phyloP scores from a whole-genome alignment of 2,888 invertebrate genomes.

The Thymelicus sylvestris region DNA sequence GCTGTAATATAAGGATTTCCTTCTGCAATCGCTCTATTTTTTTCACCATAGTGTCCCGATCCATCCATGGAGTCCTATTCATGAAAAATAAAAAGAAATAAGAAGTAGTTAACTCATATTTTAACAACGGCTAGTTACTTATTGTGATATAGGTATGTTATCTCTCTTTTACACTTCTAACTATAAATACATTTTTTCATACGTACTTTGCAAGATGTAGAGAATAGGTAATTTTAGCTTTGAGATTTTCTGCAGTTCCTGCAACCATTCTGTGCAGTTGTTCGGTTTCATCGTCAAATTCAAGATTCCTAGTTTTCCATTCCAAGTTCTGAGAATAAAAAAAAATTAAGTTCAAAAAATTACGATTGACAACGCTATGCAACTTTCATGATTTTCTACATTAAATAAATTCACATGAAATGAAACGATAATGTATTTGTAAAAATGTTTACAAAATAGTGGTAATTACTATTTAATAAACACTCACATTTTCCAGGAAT shows the following conservation, averaged over 20 bases:
- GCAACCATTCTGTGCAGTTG: slow-evolving; percentile 63
- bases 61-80: slow-evolving; percentile 70
- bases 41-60: slow-evolving; percentile 65
- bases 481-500: too few relatives aligned
- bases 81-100: not conserved
- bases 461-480: too few relatives aligned
- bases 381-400: too few relatives aligned
- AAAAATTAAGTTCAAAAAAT: not conserved
- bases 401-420: too few relatives aligned
- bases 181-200: not conserved
- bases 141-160: too few relatives aligned
- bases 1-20: slow-evolving; percentile 62
- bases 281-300: slow-evolving; percentile 71
- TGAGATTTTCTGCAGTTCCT: slow-evolving; percentile 64
- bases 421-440: too few relatives aligned
- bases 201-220: slow-evolving; percentile 68
- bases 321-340: slow-evolving; percentile 62
- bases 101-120: too few relatives aligned
- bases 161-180: too few relatives aligned
- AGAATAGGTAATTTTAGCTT: slow-evolving; percentile 63
- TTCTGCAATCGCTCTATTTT: slow-evolving; percentile 68
- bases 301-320: slow-evolving; percentile 67
- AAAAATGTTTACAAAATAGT: too few relatives aligned
- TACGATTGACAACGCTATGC: too few relatives aligned
- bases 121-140: too few relatives aligned